Evolutionary conservation across 2,888 invertebrate species (phyloP).

Genomic region (Buathra laborator): DNA sequence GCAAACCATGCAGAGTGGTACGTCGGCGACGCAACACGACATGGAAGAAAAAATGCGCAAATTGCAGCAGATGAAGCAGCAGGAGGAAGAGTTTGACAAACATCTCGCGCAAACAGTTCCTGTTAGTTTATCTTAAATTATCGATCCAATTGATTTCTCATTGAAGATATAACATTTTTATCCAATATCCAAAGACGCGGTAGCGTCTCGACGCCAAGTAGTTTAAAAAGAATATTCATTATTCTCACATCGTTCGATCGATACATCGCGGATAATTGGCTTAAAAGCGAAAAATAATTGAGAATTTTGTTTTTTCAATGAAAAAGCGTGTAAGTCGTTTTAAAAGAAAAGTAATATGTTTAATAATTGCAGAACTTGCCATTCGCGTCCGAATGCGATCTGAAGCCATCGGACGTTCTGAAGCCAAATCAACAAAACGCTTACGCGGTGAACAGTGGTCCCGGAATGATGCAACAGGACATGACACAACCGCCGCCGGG

Average conservation of each 20-base stretch:
- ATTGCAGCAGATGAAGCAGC: slow-evolving; percentile 90
- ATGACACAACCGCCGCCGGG: slow-evolving; percentile 87
- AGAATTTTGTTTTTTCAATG: not conserved
- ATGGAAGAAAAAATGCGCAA: slow-evolving; percentile 90
- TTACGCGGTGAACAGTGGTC: slow-evolving; percentile 68
- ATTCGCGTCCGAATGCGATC: slow-evolving; percentile 89
- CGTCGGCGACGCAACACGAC: slow-evolving; percentile 86
- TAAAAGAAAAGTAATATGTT: not conserved
- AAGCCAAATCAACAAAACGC: slow-evolving; percentile 80
- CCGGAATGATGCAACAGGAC: slow-evolving; percentile 82
- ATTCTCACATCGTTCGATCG: not conserved
- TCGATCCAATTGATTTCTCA: too few relatives aligned
- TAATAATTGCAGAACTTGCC: slow-evolving; percentile 87
- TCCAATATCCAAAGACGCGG: too few relatives aligned
- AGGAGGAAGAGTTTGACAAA: slow-evolving; percentile 92
- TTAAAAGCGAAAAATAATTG: not conserved
- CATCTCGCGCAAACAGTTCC: slow-evolving; percentile 91
- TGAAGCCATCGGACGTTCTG: slow-evolving; percentile 86
- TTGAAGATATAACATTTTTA: too few relatives aligned
- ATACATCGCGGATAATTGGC: too few relatives aligned
- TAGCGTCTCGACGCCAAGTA: too few relatives aligned
- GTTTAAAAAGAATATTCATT: too few relatives aligned
- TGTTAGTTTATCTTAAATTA: slow-evolving; percentile 84
- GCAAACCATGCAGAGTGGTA: slow-evolving; percentile 82
- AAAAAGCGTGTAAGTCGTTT: not conserved